phyloP scores from a whole-genome alignment of 2,888 invertebrate species.

The Drosophila percnosoma region DNA sequence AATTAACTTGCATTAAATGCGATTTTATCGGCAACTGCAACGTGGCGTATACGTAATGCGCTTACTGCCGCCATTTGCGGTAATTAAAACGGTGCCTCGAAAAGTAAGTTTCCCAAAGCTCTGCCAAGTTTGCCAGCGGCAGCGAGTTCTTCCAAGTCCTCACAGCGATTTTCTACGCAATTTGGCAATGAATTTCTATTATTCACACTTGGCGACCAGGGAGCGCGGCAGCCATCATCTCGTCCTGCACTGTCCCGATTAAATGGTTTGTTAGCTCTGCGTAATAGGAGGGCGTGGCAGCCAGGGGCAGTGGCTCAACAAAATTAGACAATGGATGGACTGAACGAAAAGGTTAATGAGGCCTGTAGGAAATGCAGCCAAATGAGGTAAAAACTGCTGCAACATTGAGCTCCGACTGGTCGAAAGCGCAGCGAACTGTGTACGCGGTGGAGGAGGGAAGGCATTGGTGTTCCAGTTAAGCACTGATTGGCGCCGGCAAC shows the following conservation, averaged over 20 bases:
- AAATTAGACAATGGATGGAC: slow-evolving; percentile 64
- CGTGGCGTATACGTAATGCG: slow-evolving; percentile 73
- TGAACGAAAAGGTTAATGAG: slow-evolving; percentile 72
- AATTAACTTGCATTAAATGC: slow-evolving; percentile 74
- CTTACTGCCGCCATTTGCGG: slow-evolving; percentile 70
- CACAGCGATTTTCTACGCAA: slow-evolving; percentile 77
- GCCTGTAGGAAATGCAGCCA: slow-evolving; percentile 60
- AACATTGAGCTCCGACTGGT: slow-evolving; percentile 23
- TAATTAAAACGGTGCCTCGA: slow-evolving; percentile 69
- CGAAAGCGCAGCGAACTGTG: neutral
- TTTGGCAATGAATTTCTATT: slow-evolving; percentile 80
- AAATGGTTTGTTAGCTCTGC: slow-evolving; percentile 66
- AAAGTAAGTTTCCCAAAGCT: slow-evolving; percentile 52
- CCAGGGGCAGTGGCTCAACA: slow-evolving; percentile 32
- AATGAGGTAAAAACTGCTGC: slow-evolving; percentile 25
- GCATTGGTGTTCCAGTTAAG: slow-evolving; percentile 8
- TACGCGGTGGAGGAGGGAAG: no score
- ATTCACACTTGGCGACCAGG: slow-evolving; percentile 58
- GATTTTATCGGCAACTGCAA: slow-evolving; percentile 72
- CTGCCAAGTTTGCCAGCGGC: slow-evolving; percentile 51
- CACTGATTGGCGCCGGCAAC: slow-evolving; percentile 26
- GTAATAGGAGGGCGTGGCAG: slow-evolving; percentile 47
- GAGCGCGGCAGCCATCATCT: slow-evolving; percentile 8
- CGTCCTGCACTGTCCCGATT: slow-evolving; percentile 33
- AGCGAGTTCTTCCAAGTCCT: slow-evolving; percentile 42